A percentile compares a stretch with the other conserved stretches of the same genome.
These are phyloP conservation scores for Eutolmus rufibarbis DNA, from an alignment of 2,888 invertebrate genomes.

Conservation along the genomic window DNA sequence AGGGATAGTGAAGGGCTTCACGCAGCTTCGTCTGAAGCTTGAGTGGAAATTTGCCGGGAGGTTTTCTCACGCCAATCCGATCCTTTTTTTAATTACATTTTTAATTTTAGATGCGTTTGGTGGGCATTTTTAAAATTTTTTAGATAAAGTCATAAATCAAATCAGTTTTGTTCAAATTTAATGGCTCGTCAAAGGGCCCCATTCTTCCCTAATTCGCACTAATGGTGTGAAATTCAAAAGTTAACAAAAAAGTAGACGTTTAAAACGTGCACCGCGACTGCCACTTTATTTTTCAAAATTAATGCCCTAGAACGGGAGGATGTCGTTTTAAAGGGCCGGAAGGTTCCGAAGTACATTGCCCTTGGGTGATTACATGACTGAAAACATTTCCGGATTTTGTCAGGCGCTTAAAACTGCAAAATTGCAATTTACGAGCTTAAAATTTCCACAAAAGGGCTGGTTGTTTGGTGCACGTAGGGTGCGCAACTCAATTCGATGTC, in stretches of 20 bases:
- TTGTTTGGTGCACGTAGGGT: not conserved
- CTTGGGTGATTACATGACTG: not conserved
- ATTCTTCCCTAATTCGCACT: constrained; percentile 20
- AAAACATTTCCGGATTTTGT: constrained; percentile 1
- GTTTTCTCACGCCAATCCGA: constrained; percentile 15
- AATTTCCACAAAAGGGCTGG: not conserved
- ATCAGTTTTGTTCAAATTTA: not conserved
- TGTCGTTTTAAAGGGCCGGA: not conserved
- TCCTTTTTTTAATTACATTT: not conserved
- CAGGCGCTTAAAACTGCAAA: not conserved
- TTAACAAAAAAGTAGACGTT: not conserved
- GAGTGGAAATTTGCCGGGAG: not conserved
- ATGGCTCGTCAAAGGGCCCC: not conserved
- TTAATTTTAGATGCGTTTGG: not conserved
- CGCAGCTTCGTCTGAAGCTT: not conserved
- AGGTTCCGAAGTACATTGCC: not conserved
- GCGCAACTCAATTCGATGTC: not conserved
- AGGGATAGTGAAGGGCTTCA: constrained; percentile 10
- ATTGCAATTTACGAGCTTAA: constrained; percentile 24
- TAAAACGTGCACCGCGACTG: not conserved
- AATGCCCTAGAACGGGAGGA: constrained; percentile 14
- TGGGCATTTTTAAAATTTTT: not conserved
- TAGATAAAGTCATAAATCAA: not conserved
- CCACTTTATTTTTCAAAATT: not conserved
- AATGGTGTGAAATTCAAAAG: constrained; percentile 28